phyloP scores from a whole-genome alignment of 2,113 vertebrate species.

The Podarcis muralis region DNA sequence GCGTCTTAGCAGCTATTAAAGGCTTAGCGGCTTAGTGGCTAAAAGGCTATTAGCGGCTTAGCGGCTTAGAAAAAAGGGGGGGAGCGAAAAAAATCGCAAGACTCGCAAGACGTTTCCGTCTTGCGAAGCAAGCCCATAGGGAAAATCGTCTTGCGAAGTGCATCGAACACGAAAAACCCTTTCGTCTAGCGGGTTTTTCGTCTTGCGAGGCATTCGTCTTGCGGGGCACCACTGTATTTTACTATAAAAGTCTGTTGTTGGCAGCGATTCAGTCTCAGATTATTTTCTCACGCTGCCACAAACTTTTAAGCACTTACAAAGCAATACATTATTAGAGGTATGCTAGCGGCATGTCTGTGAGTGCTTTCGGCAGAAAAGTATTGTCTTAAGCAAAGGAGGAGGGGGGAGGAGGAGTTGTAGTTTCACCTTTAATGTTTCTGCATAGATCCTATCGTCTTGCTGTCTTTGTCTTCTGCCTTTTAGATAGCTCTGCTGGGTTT shows the following conservation, averaged over 20 bases:
- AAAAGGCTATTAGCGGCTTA: too few relatives aligned
- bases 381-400: neutral
- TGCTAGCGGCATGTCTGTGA: neutral
- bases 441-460: neutral
- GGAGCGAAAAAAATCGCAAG: too few relatives aligned
- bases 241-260: neutral
- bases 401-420: neutral
- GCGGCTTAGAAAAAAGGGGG: too few relatives aligned
- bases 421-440: neutral
- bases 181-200: too few relatives aligned
- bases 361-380: neutral
- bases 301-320: neutral
- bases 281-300: neutral
- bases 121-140: too few relatives aligned
- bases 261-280: neutral
- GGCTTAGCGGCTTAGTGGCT: too few relatives aligned
- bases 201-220: too few relatives aligned
- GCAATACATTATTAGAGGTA: neutral
- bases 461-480: neutral
- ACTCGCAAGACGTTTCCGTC: too few relatives aligned
- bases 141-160: too few relatives aligned
- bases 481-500: neutral
- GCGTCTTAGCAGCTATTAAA: too few relatives aligned
- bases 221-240: too few relatives aligned
- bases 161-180: too few relatives aligned